These are phyloP conservation scores for Thera britannica DNA, from an alignment of 2,888 invertebrate genomes.

Conservation along the genomic window DNA sequence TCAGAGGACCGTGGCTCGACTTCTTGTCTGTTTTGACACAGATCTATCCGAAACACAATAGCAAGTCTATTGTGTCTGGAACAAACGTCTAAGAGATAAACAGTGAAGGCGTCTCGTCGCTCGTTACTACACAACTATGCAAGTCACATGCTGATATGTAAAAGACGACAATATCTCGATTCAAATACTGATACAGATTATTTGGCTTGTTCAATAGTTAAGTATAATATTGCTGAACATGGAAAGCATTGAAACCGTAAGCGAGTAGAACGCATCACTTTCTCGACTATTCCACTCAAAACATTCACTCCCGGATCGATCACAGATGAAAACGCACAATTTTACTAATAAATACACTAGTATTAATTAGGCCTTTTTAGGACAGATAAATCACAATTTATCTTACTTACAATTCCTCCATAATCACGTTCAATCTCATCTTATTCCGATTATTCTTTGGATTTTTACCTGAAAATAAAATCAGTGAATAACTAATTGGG, in stretches of 20 bases:
- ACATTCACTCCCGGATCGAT: conserved; percentile 65
- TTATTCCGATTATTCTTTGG: conserved; percentile 70
- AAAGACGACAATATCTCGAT: conserved; percentile 74
- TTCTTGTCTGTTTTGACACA: not conserved
- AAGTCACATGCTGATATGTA: conserved; percentile 84
- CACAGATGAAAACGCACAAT: conserved; percentile 75
- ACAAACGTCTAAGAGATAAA: conserved; percentile 37
- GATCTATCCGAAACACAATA: not conserved
- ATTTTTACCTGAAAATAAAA: conserved; percentile 60
- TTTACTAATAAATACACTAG: conserved; percentile 77
- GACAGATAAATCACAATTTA: conserved; percentile 81
- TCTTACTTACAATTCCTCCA: conserved; percentile 67
- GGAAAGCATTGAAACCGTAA: conserved; percentile 66
- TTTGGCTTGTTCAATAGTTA: conserved; percentile 57
- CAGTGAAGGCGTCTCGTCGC: conserved; percentile 66
- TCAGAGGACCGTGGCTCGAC: conserved; percentile 28
- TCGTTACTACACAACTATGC: conserved; percentile 71
- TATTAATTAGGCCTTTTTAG: conserved; percentile 84
- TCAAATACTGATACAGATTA: conserved; percentile 77
- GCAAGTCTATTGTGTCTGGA: not conserved
- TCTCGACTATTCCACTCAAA: conserved; percentile 50
- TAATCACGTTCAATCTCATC: conserved; percentile 55
- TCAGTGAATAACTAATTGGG: not conserved
- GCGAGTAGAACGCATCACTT: conserved; percentile 55
- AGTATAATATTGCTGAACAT: conserved; percentile 54